Evolutionary conservation across 2,888 invertebrate species (phyloP), one percentile per base, ranked within the genome.

Genomic region (Leptinotarsa peninsularis): DNA sequence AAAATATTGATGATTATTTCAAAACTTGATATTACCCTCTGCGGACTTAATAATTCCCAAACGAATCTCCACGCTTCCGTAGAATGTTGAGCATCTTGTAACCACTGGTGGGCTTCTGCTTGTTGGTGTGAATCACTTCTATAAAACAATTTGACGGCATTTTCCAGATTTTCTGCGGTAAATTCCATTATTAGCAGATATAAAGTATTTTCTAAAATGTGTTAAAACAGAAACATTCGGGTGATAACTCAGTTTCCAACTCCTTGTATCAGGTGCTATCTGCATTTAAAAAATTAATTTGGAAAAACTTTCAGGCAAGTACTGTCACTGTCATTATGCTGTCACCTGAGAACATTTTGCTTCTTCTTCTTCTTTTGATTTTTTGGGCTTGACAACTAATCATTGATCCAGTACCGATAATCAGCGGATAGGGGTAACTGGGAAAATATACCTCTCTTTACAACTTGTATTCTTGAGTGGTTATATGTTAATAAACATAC

Each of bases 61-160:
- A 96, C 93, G 87, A 97, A 96, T 82, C 93, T 93, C 98, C 98
- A 98, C 49, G 98, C 97, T 87, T 96, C 94, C 2, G 93, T 92
- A 33, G 96, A 96, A 80, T 93, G 91, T 88, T 98, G 97, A 15
- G 95, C 95, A 81, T 93, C 91, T 56, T 95, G 94, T 66, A 98
- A 91, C 96, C 96, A 97, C 66, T 93, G 91, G 85, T 97, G 96
- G 77, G 95, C 94, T 82, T 93, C 93, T 15, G 93, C 92, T 84
- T 95, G 93, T 82, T 94, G 94, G 66, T 90, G 89, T 2, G 92
- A 90, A 86, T 88, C 85, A 85, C 91, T 83, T 89, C 91, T 84
- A 83, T 94, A 94, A 88, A 94, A 93, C 76, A 93, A 90, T 71
- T 91, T 91, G 66, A 94, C 93, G 33, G 93, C 93, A 88, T 91